Conservation (phyloP, 2,113 vertebrate species). For the Ellobius talpinus region DNA sequence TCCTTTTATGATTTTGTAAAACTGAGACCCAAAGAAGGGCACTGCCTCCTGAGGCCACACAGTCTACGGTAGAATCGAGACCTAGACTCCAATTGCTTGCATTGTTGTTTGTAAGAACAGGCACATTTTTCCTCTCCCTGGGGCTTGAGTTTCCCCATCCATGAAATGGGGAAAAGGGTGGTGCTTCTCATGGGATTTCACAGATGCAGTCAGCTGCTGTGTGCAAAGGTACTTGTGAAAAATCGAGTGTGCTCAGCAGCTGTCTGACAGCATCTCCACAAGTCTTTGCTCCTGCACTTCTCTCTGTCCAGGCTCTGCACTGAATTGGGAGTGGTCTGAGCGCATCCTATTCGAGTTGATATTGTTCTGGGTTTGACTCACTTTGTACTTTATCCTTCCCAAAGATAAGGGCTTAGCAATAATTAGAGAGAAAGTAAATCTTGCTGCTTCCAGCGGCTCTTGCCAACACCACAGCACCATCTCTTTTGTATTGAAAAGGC, state of each 20-base stretch:
- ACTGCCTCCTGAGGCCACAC: background rate
- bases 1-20: slow-evolving; percentile 6
- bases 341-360: background rate
- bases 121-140: background rate
- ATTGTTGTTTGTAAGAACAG: background rate
- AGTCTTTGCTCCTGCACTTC: background rate
- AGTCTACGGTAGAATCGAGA: slow-evolving; percentile 9
- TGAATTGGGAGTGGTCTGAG: background rate
- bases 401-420: background rate
- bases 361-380: background rate
- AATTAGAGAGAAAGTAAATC: background rate
- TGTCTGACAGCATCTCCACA: background rate
- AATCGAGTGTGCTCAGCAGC: no score
- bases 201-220: background rate
- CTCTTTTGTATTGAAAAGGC: background rate
- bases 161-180: background rate
- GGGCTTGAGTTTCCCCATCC: background rate
- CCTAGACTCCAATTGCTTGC: background rate
- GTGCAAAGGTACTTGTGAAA: background rate
- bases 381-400: background rate
- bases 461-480: background rate
- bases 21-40: slow-evolving; percentile 3
- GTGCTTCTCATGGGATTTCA: background rate
- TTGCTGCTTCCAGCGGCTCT: background rate
- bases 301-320: background rate